phyloP scores from a whole-genome alignment of 2,888 invertebrate species.

The Nomada flava region DNA sequence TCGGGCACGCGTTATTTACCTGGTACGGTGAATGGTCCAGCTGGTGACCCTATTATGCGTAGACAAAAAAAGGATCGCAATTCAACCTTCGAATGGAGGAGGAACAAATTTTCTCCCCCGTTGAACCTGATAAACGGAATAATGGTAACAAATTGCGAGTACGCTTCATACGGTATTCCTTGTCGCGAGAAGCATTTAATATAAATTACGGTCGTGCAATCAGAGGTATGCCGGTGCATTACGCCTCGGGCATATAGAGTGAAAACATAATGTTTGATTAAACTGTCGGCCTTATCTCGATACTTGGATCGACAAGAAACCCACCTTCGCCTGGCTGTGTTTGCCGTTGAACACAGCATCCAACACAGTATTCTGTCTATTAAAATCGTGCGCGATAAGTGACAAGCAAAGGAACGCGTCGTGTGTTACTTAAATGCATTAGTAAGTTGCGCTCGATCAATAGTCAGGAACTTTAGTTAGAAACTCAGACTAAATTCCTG shows the following conservation, averaged over 20 bases:
- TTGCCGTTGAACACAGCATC: slow-evolving; percentile 38
- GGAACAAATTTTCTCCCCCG: background rate
- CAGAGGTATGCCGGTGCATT: background rate
- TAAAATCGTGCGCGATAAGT: slow-evolving; percentile 34
- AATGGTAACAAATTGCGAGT: slow-evolving; percentile 57
- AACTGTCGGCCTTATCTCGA: slow-evolving; percentile 44
- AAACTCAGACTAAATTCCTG: background rate
- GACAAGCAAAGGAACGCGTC: background rate
- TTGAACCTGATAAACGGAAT: slow-evolving; percentile 13
- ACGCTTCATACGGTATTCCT: slow-evolving; percentile 19
- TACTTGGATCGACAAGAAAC: slow-evolving; percentile 42
- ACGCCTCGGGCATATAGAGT: slow-evolving; percentile 13
- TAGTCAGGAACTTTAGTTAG: background rate
- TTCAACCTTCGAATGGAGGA: background rate
- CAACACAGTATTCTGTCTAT: slow-evolving; percentile 34
- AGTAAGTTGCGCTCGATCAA: slow-evolving; percentile 16
- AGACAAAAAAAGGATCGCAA: background rate
- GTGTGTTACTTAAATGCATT: background rate
- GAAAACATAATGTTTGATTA: slow-evolving; percentile 63
- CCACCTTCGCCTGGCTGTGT: slow-evolving; percentile 4
- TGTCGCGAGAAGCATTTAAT: slow-evolving; percentile 46
- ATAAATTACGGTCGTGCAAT: slow-evolving; percentile 59
- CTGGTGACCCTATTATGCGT: slow-evolving; percentile 12
- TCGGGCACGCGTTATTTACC: background rate
- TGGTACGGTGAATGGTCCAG: background rate